Base-by-base conservation (phyloP, 2,888 invertebrate genomes). In the Bombylius major region DNA sequence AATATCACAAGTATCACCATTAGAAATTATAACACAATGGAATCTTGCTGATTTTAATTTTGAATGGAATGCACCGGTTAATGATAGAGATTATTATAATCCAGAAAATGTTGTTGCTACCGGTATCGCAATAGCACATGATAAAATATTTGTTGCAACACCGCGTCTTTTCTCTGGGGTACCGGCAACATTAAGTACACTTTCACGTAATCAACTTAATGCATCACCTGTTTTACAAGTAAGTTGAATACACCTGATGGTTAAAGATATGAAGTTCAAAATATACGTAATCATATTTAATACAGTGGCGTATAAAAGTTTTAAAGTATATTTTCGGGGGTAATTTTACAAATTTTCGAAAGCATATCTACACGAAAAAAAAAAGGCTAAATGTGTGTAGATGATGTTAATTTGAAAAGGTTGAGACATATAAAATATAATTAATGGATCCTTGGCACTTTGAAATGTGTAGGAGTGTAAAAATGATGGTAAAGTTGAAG, bases 51-150 rank as follows among this genome's bases (percentile, higher is more conserved):
- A 80, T 63, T 86, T 81, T 64, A 82, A 85, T 70, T 82, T 85
- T 64, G 82, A 83, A 0, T 79, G 79, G 51, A 80, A 82, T 64
- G 75, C 73, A 13, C 82, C 81, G 3, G 71, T 77, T 6, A 73
- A 76, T 11, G 70, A 82, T 62, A 75, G 77, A 63, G 78, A 77
- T 52, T 71, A 70, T 56, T 75, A 65, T 53, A 71, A 63, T 64
- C 84, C 87, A 0, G 83, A 85, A 67, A 87, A 87, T 70, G 82
- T 85, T 0, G 82, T 88, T 5, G 82, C 86, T 45, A 89, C 89
- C 0, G 89, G 90, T 3, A 67, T 90, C 58, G 88, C 87, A 65
- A 76, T 89, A 39, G 80, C 81, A 4, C 79, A 80, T 72, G 83
- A 88, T 64, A 77, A 84, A 59, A 75, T 90, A 34, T 89, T 88